Evolutionary conservation across 2,888 invertebrate genomes (phyloP).

Genomic region (Nowickia ferox): DNA sequence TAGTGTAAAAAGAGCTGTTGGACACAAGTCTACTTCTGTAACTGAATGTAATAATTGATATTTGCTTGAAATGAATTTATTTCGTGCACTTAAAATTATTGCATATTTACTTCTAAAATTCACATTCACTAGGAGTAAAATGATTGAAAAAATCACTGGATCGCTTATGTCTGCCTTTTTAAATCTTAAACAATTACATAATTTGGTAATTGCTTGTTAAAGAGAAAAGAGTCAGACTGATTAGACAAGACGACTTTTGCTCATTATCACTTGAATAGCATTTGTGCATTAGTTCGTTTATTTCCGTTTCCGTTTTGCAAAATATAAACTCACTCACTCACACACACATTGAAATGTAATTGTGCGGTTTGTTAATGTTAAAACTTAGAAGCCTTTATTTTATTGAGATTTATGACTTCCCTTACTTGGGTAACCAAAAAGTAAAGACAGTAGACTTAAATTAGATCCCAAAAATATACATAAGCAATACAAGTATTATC

Average conservation of each 20-base stretch:
- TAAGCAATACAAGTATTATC: background rate
- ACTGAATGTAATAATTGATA: too few relatives aligned
- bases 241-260: conserved; percentile 18
- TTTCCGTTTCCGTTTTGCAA: conserved; percentile 60
- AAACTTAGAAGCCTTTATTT: conserved; percentile 58
- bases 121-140: too few relatives aligned
- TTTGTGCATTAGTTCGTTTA: conserved; percentile 49
- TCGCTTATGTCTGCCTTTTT: too few relatives aligned
- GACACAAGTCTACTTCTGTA: too few relatives aligned
- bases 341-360: background rate
- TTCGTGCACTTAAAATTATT: too few relatives aligned
- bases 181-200: background rate
- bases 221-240: conserved; percentile 10
- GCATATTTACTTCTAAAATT: too few relatives aligned
- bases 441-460: conserved; percentile 29
- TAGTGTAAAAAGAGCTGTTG: too few relatives aligned
- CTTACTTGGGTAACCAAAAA: conserved; percentile 42
- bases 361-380: conserved; percentile 38
- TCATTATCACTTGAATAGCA: conserved; percentile 48
- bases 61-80: too few relatives aligned
- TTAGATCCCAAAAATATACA: conserved; percentile 9
- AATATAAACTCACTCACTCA: background rate
- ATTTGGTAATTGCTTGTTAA: background rate
- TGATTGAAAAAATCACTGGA: too few relatives aligned
- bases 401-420: conserved; percentile 69